A percentile compares a stretch with the other conserved stretches of the same genome.
Evolutionary conservation across 1,140 invertebrate species (phyloP).

Genomic region (Scaptomyza montana): DNA sequence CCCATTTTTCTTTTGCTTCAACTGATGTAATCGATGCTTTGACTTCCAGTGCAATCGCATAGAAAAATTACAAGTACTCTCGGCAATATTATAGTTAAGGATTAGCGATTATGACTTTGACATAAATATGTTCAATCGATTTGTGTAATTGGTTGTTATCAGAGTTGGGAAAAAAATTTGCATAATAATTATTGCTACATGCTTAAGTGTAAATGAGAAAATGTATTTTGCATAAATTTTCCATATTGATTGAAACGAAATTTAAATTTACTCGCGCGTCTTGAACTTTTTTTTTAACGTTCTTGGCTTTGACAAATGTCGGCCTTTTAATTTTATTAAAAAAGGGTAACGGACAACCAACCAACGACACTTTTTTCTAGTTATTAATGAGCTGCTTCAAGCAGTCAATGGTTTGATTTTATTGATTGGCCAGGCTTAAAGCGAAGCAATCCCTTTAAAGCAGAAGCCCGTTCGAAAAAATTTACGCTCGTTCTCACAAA

Average conservation of each 20-base stretch:
- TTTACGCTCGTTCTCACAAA: neutral
- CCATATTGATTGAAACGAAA: constrained; percentile 1
- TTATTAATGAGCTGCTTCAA: constrained; percentile 64
- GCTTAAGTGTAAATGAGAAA: too few relatives aligned
- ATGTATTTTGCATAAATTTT: neutral
- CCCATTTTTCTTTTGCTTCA: constrained; percentile 16
- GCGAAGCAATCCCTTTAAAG: constrained; percentile 21
- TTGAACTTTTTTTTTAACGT: neutral
- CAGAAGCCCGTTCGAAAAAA: constrained; percentile 9
- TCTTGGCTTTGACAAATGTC: constrained; percentile 35
- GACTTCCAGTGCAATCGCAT: constrained; percentile 9
- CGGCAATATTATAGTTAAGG: neutral
- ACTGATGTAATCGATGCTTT: constrained; percentile 43
- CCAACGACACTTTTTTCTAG: constrained; percentile 39
- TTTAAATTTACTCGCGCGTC: constrained; percentile 19
- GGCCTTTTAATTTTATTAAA: constrained; percentile 52
- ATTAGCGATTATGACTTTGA: constrained; percentile 10
- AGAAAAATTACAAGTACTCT: constrained; percentile 8
- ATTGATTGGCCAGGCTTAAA: constrained; percentile 48
- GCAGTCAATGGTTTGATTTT: constrained; percentile 46
- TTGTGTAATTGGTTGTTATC: constrained; percentile 15
- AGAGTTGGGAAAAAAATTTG: neutral
- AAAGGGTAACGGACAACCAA: constrained; percentile 42
- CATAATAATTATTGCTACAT: too few relatives aligned
- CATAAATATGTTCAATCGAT: constrained; percentile 19